Evolutionary conservation across 2,113 vertebrate genomes (phyloP).

Genomic region (Equus quagga): DNA sequence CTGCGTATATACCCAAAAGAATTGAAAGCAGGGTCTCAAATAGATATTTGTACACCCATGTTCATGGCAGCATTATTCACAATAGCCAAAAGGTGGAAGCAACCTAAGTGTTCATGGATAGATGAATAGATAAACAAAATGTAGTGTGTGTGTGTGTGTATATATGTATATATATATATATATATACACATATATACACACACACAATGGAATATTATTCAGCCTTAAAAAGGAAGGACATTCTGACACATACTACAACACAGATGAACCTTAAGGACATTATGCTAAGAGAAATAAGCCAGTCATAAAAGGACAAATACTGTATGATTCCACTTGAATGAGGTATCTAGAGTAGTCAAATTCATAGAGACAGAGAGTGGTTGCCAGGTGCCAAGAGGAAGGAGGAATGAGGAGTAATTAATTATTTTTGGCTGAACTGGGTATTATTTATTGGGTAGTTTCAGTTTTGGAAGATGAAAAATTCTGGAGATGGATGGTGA

Average conservation of each 20-base stretch:
- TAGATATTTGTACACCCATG: neutral
- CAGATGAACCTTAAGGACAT: neutral
- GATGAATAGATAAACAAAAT: neutral
- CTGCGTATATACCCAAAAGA: neutral
- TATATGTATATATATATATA: neutral
- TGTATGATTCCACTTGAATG: neutral
- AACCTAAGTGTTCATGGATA: neutral
- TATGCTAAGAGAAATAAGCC: conserved; percentile 6
- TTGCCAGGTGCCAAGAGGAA: neutral
- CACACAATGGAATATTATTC: neutral
- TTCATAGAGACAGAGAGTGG: conserved; percentile 7
- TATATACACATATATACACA: too few species aligned
- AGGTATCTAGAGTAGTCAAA: neutral
- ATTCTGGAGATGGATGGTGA: neutral
- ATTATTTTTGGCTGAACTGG: neutral
- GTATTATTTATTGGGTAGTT: neutral
- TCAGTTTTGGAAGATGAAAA: conserved; percentile 11
- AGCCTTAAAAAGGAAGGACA: conserved; percentile 22
- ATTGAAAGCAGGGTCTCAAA: neutral
- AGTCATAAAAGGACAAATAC: neutral
- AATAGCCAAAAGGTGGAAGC: neutral
- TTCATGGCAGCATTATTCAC: neutral
- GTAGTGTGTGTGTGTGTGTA: neutral
- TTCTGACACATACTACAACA: neutral
- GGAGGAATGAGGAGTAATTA: neutral